Conservation (phyloP, 2,888 invertebrate genomes). For the Oligia fasciuncula region DNA sequence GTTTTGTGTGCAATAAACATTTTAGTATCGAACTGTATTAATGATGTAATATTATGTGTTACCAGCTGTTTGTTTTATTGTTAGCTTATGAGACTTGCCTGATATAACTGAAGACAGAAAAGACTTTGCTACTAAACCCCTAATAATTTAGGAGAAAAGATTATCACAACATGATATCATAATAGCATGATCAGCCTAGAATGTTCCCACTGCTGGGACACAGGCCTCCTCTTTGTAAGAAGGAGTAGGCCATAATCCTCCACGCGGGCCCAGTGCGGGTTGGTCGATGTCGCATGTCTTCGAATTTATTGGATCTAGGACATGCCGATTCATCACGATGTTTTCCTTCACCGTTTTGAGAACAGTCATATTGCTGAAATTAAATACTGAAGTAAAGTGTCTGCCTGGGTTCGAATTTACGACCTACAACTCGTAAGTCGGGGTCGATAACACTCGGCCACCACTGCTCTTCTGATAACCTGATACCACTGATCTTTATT, state of each 20-base stretch:
- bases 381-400: no score
- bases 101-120: neutral
- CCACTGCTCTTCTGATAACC: neutral
- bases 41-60: neutral
- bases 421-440: neutral
- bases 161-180: neutral
- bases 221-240: no score
- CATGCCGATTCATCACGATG: no score
- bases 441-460: neutral
- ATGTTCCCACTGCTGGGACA: no score
- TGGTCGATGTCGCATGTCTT: no score
- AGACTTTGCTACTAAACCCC: neutral
- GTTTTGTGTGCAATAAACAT: conserved; percentile 27
- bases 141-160: neutral
- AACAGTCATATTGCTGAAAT: no score
- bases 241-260: no score
- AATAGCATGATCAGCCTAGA: no score
- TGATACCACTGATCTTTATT: neutral
- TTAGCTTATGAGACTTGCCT: neutral
- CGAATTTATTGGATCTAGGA: no score
- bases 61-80: neutral
- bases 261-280: no score
- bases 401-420: neutral
- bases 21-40: conserved; percentile 8
- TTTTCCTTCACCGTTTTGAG: no score